Evolutionary conservation across 2,888 invertebrate species (phyloP), one percentile per base, ranked within the genome.

Genomic region (Drosophila kambysellisi): DNA sequence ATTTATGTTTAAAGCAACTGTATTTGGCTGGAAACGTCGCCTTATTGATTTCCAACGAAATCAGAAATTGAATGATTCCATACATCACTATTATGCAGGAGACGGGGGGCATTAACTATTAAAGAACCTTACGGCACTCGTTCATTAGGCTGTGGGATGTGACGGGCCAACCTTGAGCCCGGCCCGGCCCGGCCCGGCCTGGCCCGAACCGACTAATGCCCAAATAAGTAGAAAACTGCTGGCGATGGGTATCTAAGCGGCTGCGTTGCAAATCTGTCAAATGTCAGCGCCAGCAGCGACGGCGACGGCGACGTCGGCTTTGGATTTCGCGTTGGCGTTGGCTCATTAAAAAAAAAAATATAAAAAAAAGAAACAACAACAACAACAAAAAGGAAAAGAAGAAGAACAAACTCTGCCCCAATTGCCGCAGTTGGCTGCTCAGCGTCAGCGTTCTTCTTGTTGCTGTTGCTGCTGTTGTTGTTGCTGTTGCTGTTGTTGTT

Each of bases 221-320:
- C 30, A 79, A 83, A 76, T 81, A 87, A 83, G 73, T 80, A 67
- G 73, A 73, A 64, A 77, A 71, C 54, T 66, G 64, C 59, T 62
- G 52, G 54, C 65, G 32, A 48, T 66, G 46, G 41, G 60, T 79
- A 52, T 70, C 69, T 61, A 75, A 82, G 83, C 85, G 80, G 68
- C 73, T 72, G 74, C 76, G 63, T 83, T 76, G 84, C 81, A 90
- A 90, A 88, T 90, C 89, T 89, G 83, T 88, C 88, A 88, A 87
- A 84, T 89, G 88, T 88, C 86, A 82, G 68, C 73, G 73, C 63
- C 81, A 89, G 82, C 83, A 79, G 88, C 76, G 75, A 52, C 63
- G 53, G 57, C 63, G 51, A 46, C 20, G 20, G 20, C 20, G 20
- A 25, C 20, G 48, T 30, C 46, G 29, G 30, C 64, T 73, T 65